phyloP scores from a whole-genome alignment of 2,113 vertebrate species.

The Eudorcas thomsonii region DNA sequence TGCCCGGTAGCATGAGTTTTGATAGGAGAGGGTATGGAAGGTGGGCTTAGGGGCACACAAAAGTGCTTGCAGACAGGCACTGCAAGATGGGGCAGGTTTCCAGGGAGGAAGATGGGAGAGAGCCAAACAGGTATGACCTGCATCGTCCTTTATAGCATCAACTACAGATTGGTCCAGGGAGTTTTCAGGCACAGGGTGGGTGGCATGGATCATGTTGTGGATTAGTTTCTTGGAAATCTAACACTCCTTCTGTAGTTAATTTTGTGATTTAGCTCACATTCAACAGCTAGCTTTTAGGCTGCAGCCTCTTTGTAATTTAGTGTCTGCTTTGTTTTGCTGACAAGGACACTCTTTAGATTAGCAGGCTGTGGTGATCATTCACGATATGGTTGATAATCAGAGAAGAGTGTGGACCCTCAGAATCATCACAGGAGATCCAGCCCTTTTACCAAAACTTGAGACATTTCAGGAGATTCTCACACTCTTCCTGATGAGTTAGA shows the following conservation, averaged over 20 bases:
- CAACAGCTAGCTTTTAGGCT: background rate
- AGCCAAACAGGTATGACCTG: background rate
- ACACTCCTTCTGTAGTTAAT: background rate
- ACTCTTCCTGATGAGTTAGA: background rate
- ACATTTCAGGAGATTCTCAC: background rate
- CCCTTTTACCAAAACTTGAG: background rate
- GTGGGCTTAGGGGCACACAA: background rate
- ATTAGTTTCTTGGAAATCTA: background rate
- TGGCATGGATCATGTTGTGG: background rate
- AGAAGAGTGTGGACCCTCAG: background rate
- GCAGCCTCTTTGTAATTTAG: background rate
- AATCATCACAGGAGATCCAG: background rate
- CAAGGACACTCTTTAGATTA: background rate
- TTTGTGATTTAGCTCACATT: background rate
- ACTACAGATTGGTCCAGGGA: background rate
- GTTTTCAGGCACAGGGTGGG: background rate
- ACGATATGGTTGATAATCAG: background rate
- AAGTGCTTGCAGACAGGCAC: accelerated
- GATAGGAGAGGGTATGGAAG: background rate
- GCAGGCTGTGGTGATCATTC: background rate
- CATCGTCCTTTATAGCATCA: background rate
- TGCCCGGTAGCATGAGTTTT: background rate
- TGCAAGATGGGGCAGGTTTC: background rate
- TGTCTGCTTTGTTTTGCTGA: background rate
- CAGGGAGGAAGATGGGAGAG: background rate